These are phyloP conservation scores for Saccostrea cuccullata DNA, from an alignment of 1,140 invertebrate genomes.

Conservation along the genomic window DNA sequence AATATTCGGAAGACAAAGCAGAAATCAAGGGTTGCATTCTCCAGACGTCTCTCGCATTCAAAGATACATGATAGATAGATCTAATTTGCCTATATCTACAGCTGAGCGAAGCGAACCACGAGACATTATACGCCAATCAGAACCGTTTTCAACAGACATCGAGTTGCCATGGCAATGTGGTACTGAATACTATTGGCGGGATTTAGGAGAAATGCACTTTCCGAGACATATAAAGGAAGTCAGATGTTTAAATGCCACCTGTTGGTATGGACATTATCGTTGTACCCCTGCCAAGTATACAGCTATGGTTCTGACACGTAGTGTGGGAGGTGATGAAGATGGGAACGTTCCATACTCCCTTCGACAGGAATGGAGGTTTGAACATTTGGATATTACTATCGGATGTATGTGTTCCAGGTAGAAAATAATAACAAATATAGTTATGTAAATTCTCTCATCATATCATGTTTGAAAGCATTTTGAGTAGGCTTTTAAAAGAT, in stretches of 20 bases:
- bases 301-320: slow-evolving; percentile 4
- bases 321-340: background rate
- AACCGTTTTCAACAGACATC: slow-evolving; percentile 44
- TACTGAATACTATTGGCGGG: slow-evolving; percentile 41
- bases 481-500: background rate
- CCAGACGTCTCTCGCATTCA: background rate
- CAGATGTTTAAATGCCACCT: slow-evolving; percentile 7
- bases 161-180: slow-evolving; percentile 43
- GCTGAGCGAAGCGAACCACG: background rate
- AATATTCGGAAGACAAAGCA: background rate
- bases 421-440: background rate
- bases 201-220: slow-evolving; percentile 44
- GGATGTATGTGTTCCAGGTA: slow-evolving; percentile 40
- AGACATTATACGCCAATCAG: background rate
- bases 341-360: slow-evolving; percentile 11
- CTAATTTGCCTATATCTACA: background rate
- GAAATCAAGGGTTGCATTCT: background rate
- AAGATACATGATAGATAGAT: slow-evolving; percentile 1
- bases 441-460: background rate
- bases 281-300: slow-evolving; percentile 31
- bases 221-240: slow-evolving; percentile 46
- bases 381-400: slow-evolving; percentile 30
- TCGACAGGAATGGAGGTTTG: slow-evolving; percentile 30
- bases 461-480: background rate
- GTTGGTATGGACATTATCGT: slow-evolving; percentile 47